These are phyloP conservation scores for Atlantisia rogersi DNA, from an alignment of 2,113 vertebrate species.

Conservation along the genomic window DNA sequence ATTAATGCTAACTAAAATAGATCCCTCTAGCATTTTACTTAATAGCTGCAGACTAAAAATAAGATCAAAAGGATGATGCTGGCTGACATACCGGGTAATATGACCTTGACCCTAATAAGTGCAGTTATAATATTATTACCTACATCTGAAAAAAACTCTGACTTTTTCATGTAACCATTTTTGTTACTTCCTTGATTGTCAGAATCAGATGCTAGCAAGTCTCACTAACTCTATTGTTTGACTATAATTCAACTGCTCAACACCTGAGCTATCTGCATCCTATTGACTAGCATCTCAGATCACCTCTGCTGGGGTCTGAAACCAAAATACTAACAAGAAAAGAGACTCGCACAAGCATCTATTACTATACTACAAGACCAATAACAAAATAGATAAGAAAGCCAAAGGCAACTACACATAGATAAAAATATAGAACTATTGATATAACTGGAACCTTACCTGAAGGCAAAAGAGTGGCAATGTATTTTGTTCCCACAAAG, in stretches of 20 bases:
- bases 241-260: not conserved
- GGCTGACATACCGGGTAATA: not conserved
- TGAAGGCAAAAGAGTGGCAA: not conserved
- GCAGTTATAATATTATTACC: not conserved
- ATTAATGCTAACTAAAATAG: not conserved
- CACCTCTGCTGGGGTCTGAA: not conserved
- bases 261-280: not conserved
- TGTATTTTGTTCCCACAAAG: not conserved
- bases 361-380: not conserved
- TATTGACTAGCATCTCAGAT: not conserved
- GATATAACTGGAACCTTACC: not conserved
- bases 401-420: not conserved
- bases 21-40: not conserved
- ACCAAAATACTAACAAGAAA: not conserved
- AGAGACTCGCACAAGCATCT: not conserved
- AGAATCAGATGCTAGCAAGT: not conserved
- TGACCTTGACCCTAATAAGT: not conserved
- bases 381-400: not conserved
- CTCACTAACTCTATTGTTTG: not conserved
- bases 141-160: not conserved
- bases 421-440: not conserved
- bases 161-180: not conserved
- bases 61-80: not conserved
- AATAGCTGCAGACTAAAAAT: not conserved
- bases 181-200: not conserved